These are phyloP conservation scores for Euplexia lucipara DNA, from an alignment of 2,888 invertebrate species.

Conservation along the genomic window DNA sequence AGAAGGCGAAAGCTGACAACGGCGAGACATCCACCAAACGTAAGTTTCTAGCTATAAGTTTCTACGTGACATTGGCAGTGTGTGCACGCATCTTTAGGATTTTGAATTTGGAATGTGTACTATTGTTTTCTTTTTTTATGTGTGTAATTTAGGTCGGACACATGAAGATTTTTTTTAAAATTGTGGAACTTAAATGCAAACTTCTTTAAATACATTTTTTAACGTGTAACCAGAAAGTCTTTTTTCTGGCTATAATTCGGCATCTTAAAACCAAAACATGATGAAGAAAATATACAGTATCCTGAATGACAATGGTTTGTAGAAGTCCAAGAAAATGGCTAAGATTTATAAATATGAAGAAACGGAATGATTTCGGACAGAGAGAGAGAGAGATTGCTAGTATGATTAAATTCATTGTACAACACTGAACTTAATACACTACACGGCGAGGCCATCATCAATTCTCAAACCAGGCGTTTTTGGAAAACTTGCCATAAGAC, in stretches of 20 bases:
- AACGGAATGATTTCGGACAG: neutral
- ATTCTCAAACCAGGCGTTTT: neutral
- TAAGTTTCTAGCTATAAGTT: conserved; percentile 78
- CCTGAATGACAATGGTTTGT: neutral
- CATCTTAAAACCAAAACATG: neutral
- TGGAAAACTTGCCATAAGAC: no score
- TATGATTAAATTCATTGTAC: neutral
- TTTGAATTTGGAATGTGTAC: neutral
- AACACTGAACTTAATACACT: neutral
- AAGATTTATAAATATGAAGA: neutral
- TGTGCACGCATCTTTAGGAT: conserved; percentile 66
- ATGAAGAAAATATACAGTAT: neutral
- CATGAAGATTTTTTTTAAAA: neutral
- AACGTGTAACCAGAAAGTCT: neutral
- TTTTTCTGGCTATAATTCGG: neutral
- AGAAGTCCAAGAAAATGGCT: neutral
- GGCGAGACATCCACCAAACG: conserved; percentile 81
- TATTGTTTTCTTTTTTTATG: neutral
- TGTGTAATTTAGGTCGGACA: conserved; percentile 11
- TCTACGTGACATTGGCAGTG: conserved; percentile 67
- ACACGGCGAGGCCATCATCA: neutral
- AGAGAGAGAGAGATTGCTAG: neutral
- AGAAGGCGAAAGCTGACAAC: conserved; percentile 75
- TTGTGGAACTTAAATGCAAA: neutral
- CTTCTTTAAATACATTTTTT: neutral